phyloP scores from a whole-genome alignment of 64 coral and sea anemone genomes.

The Astreopora myriophthalma region DNA sequence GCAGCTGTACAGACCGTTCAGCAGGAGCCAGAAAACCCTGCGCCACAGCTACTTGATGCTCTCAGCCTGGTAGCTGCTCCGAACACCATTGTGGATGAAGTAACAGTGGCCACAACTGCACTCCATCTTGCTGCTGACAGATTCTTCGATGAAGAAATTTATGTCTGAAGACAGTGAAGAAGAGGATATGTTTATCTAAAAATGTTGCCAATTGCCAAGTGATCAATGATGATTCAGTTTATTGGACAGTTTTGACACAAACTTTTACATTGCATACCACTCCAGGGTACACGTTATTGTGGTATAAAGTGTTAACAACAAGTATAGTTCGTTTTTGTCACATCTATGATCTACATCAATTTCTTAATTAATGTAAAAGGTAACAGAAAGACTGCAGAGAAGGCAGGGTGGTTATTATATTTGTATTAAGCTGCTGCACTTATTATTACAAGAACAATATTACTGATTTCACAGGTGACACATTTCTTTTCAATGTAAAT shows the following conservation, averaged over 20 bases:
- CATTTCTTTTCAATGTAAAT: too few relatives aligned
- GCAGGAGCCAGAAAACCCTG: neutral
- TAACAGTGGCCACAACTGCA: constrained; percentile 23
- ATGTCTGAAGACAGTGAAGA: constrained; percentile 28
- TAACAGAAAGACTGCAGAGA: constrained; percentile 8
- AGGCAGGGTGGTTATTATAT: constrained; percentile 9
- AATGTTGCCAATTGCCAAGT: neutral
- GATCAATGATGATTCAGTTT: constrained; percentile 5
- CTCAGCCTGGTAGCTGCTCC: neutral
- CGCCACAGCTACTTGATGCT: neutral
- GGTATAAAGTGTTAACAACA: constrained; percentile 8
- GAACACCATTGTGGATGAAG: constrained; percentile 2
- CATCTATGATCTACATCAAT: constrained; percentile 2
- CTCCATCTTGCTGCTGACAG: constrained; percentile 26
- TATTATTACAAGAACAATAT: too few relatives aligned
- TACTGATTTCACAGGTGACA: too few relatives aligned
- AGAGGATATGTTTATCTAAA: constrained; percentile 1
- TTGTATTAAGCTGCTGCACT: neutral
- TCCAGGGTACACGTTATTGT: neutral
- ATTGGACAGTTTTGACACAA: neutral
- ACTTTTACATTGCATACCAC: neutral
- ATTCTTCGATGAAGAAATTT: constrained; percentile 29
- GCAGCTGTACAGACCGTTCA: constrained; percentile 11
- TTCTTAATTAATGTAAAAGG: constrained; percentile 12
- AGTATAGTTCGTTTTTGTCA: constrained; percentile 13